These are phyloP conservation scores for Batillaria attramentaria DNA, from an alignment of 1,140 invertebrate species.

Conservation along the genomic window DNA sequence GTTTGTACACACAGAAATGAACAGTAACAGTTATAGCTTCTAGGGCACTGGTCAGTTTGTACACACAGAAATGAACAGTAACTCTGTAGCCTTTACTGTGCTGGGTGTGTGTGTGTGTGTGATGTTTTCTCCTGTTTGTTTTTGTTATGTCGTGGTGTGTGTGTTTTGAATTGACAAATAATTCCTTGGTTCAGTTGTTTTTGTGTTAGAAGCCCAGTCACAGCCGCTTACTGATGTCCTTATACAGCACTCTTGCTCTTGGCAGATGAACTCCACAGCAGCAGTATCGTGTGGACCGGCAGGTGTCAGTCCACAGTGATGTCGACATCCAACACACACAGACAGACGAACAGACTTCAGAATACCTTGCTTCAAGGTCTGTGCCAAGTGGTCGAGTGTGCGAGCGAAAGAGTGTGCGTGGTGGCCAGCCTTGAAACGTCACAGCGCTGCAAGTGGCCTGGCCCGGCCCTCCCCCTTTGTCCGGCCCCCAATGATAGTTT, in stretches of 20 bases:
- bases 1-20: too few relatives aligned
- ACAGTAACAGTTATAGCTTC: too few relatives aligned
- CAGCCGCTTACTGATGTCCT: too few relatives aligned
- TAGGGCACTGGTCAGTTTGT: too few relatives aligned
- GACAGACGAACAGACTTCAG: constrained; percentile 29
- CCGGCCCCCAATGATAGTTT: too few relatives aligned
- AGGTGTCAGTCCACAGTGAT: not conserved
- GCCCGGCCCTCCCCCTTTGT: not conserved
- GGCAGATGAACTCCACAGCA: too few relatives aligned
- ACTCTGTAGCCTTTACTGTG: too few relatives aligned
- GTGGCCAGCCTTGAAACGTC: constrained; percentile 20
- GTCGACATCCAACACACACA: constrained; percentile 11
- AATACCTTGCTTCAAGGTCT: constrained; percentile 26
- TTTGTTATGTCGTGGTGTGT: not conserved
- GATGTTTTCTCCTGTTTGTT: not conserved
- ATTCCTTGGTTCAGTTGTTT: not conserved
- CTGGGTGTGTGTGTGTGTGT: not conserved
- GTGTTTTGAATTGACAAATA: too few relatives aligned
- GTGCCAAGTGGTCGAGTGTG: constrained; percentile 33
- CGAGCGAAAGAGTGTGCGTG: constrained; percentile 28
- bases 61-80: too few relatives aligned
- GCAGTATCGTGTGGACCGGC: constrained; percentile 17
- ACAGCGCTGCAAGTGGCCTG: constrained; percentile 3
- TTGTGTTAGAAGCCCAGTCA: not conserved
- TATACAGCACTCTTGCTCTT: too few relatives aligned